Base-by-base conservation (phyloP, 2,888 invertebrate genomes). In the Empis stercorea region DNA sequence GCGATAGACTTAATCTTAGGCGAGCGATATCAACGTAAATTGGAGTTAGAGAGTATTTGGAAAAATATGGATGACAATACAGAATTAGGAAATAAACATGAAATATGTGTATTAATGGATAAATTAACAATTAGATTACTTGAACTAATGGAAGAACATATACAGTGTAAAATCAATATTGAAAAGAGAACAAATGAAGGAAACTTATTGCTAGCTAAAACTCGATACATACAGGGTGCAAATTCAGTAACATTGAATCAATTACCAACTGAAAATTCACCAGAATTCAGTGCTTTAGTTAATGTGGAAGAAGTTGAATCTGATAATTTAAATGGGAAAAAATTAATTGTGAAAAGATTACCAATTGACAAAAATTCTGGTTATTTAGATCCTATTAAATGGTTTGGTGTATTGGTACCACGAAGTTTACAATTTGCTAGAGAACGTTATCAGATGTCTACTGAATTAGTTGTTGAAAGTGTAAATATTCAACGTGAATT, bases 361-460 rank as follows among this genome's bases (percentile, higher is more conserved):
- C 44, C 54, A 2, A 54, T 65, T 58, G 52, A 74, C 59, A 63
- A 73, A 61, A 56, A 60, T 3, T 55, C 59, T 2, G 65, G 64
- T 3, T 66, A 64, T 27, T 59, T 71, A 57, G 65, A 92, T 63
- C 89, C 92, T 0, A 63, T 91, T 30, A 80, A 78, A 53, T 91
- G 89, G 89, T 93, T 92, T 71, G 91, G 91, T 11, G 77, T 88
- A 36, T 67, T 93, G 32, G 86, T 89, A 0, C 89, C 92, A 0
- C 81, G 82, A 59, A 81, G 81, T 61, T 69, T 93, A 58, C 78
- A 81, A 57, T 75, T 73, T 54, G 87, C 89, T 0, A 86, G 86
- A 60, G 74, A 73, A 45, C 76, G 79, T 57, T 93, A 87, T 61
- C 78, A 80, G 57, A 79, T 79, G 56, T 75, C 82, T 2, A 59